Base-by-base conservation (phyloP, 2,888 invertebrate genomes). In the Agrochola lychnidis region DNA sequence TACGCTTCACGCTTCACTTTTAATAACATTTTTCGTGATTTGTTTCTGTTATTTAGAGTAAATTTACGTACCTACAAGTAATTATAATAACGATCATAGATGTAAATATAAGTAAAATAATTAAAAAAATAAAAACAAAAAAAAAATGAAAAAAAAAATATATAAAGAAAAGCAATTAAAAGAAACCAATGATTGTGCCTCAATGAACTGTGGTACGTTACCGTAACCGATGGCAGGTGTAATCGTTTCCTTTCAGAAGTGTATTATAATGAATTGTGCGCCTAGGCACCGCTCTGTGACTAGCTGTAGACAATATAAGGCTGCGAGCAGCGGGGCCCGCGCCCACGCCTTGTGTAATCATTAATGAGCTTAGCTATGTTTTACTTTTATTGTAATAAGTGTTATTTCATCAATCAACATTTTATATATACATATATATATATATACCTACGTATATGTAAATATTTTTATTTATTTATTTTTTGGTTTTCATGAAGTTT, bases 161-260 rank as follows among this genome's bases (percentile, higher is more conserved):
- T 92, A 93, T 93, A 92, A 91, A 89, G 91, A 93, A 95, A 95
- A 96, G 95, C 94, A 96, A 96, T 95, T 93, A 94, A 95, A 96
- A 96, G 93, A 95, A 96, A 96, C 96, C 96, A 96, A 96, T 96
- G 96, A 96, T 96, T 96, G 96, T 96, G 96, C 96, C 96, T 96
- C 96, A 96, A 96, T 96, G 94, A 96, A 95, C 96, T 96, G 96
- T 96, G 96, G 96, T 96, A 96, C 96, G 96, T 96, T 96, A 96
- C 96, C 96, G 94, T 95, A 95, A 95, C 94, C 93, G 94, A 95
- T 94, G 96, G 95, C 96, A 94, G 95, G 95, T 95, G 92, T 93
- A 93, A 94, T 94, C 93, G 95, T 95, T 95, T 93, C 94, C 94
- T 95, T 93, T 93, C 89, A 90, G 92, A 90, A 93, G 90, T 91